Conservation (phyloP, 2,797 vertebrate species). For the Enteromius radiatus region DNA sequence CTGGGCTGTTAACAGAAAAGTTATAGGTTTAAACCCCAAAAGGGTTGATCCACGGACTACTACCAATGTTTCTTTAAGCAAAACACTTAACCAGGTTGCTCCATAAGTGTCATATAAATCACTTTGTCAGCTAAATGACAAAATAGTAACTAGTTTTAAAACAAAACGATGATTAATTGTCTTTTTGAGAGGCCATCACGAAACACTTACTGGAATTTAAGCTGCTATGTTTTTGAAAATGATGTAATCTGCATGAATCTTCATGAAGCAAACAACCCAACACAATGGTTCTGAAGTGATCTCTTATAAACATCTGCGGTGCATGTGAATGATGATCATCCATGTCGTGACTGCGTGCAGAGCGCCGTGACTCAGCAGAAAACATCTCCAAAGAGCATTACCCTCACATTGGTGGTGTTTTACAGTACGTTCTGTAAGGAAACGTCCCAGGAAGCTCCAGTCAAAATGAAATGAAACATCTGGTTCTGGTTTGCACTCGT, state of each 20-base stretch:
- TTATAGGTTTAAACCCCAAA: background rate
- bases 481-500: constrained; percentile 75
- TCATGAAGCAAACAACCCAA: constrained; percentile 2
- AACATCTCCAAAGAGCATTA: background rate
- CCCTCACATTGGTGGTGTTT: background rate
- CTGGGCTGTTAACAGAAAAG: constrained; percentile 1
- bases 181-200: background rate
- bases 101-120: constrained; percentile 23
- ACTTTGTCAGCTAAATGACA: constrained; percentile 18
- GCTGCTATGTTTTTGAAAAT: constrained; percentile 20
- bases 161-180: constrained; percentile 29
- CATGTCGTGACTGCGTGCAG: background rate
- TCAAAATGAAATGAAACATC: constrained; percentile 70
- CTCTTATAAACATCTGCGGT: constrained; percentile 31
- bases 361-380: constrained; percentile 3
- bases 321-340: background rate
- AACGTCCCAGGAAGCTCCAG: constrained; percentile 63
- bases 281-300: constrained; percentile 1
- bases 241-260: constrained; percentile 25
- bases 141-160: constrained; percentile 14
- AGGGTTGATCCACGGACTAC: background rate
- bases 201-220: constrained; percentile 12
- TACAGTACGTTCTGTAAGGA: constrained; percentile 33
- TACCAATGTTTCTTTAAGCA: background rate
- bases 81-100: constrained; percentile 36